Conservation (phyloP, 2,797 vertebrate species). For the Myotis myotis region DNA sequence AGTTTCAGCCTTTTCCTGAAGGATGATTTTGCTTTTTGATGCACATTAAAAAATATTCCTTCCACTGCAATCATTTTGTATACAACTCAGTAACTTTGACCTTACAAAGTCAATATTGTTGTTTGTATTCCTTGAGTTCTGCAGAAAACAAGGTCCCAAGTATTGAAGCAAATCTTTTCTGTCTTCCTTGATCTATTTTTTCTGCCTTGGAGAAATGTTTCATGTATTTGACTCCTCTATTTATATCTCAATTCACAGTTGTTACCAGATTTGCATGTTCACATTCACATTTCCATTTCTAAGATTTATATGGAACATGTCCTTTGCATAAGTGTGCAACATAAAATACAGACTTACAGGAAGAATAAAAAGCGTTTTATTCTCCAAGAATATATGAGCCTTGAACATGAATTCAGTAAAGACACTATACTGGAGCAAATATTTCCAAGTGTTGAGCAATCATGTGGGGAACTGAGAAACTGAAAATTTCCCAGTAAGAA, state of each 20-base stretch:
- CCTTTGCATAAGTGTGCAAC: conserved; percentile 48
- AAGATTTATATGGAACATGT: conserved; percentile 62
- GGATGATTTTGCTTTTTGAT: conserved; percentile 36
- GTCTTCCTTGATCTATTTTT: conserved; percentile 71
- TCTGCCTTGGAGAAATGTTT: conserved; percentile 50
- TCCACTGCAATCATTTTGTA: not conserved
- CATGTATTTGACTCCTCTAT: conserved; percentile 64
- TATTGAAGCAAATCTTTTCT: conserved; percentile 70
- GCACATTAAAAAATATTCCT: conserved; percentile 67
- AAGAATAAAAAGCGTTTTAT: conserved; percentile 42
- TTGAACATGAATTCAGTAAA: conserved; percentile 29
- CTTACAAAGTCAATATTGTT: conserved; percentile 75
- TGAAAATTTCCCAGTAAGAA: not conserved
- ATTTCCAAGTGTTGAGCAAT: not conserved
- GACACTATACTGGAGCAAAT: not conserved
- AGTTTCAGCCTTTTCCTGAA: not conserved
- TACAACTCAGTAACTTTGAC: conserved; percentile 75
- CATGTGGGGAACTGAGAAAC: not conserved
- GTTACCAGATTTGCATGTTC: conserved; percentile 63
- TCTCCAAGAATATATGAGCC: conserved; percentile 24
- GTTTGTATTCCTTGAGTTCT: conserved; percentile 72
- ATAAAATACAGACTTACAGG: conserved; percentile 44
- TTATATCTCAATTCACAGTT: conserved; percentile 62
- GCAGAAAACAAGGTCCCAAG: conserved; percentile 51
- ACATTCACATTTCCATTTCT: conserved; percentile 62